Evolutionary conservation across 2,888 invertebrate species (phyloP).

Genomic region (Acronicta alni): DNA sequence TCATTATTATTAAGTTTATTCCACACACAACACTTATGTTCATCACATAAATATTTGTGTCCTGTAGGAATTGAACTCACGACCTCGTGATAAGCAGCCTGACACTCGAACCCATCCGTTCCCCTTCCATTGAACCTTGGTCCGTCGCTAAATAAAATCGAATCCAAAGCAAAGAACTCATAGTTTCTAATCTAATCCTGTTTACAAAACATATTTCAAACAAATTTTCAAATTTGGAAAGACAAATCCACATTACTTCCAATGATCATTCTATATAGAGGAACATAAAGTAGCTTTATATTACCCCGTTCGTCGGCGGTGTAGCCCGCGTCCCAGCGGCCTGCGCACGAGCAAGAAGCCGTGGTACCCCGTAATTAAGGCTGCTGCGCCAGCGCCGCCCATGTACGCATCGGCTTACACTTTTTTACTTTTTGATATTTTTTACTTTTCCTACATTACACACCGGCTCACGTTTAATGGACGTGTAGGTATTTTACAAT

Average conservation of each 20-base stretch:
- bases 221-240: too few species aligned
- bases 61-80: too few species aligned
- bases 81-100: too few species aligned
- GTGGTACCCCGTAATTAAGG: conserved; percentile 79
- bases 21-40: too few species aligned
- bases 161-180: too few species aligned
- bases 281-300: conserved; percentile 39
- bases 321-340: conserved; percentile 37
- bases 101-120: too few species aligned
- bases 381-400: conserved; percentile 79
- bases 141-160: too few species aligned
- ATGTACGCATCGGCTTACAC: conserved; percentile 58
- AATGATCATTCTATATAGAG: conserved; percentile 2
- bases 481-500: conserved; percentile 47
- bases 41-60: too few species aligned
- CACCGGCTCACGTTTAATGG: conserved; percentile 41
- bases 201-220: too few species aligned
- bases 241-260: background rate
- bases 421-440: conserved; percentile 62
- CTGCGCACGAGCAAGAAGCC: conserved; percentile 54
- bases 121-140: too few species aligned
- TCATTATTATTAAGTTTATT: too few species aligned
- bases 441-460: conserved; percentile 59
- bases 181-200: too few species aligned
- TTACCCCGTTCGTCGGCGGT: conserved; percentile 28